phyloP scores from a whole-genome alignment of 2,797 vertebrate genomes.

The Phataginus tetradactyla region DNA sequence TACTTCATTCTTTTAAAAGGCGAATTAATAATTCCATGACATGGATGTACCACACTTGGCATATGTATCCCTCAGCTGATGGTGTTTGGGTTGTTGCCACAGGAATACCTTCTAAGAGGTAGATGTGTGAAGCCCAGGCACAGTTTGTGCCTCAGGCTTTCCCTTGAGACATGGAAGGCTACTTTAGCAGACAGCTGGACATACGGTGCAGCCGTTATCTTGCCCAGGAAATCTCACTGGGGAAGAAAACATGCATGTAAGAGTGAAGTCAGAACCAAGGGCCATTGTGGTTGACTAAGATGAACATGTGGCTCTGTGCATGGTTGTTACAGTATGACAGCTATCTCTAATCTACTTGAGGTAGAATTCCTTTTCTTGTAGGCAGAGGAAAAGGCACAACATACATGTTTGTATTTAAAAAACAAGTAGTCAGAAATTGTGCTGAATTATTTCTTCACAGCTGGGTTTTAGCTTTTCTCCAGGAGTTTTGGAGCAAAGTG shows the following conservation, averaged over 20 bases:
- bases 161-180: not conserved
- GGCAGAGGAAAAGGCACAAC: not conserved
- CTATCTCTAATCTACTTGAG: not conserved
- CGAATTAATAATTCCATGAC: not conserved
- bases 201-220: not conserved
- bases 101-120: not conserved
- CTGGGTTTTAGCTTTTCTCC: not conserved
- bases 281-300: not conserved
- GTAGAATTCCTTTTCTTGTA: constrained; percentile 9
- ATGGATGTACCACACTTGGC: not conserved
- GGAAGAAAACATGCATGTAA: not conserved
- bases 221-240: not conserved
- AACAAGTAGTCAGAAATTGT: constrained; percentile 12
- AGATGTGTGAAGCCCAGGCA: not conserved
- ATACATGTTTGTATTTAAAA: not conserved
- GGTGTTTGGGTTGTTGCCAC: not conserved
- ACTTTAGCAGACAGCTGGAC: not conserved
- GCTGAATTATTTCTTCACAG: not conserved
- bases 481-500: not conserved
- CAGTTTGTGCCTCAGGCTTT: not conserved
- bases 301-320: not conserved
- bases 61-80: not conserved
- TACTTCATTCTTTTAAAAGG: not conserved
- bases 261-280: not conserved
- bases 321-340: not conserved